Conservation (phyloP, 1,140 invertebrate genomes). For the Spodoptera frugiperda region DNA sequence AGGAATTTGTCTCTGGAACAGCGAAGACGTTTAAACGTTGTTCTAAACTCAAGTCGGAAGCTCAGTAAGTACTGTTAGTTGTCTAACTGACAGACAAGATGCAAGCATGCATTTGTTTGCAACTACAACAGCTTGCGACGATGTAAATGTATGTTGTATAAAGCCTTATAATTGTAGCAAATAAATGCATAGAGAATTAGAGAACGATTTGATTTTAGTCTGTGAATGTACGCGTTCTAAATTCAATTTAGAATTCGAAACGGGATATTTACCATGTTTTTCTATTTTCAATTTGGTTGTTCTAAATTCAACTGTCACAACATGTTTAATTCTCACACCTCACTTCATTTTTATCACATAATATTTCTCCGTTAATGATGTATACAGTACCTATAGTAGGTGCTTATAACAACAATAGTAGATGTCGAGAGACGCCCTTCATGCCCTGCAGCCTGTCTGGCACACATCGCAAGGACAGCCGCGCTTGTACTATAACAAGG, state of each 20-base stretch:
- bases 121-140: background rate
- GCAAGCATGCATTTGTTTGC: constrained; percentile 8
- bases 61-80: constrained; percentile 19
- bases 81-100: constrained; percentile 17
- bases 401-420: constrained; percentile 16
- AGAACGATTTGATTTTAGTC: no score
- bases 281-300: no score
- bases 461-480: constrained; percentile 6
- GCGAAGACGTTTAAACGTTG: constrained; percentile 7
- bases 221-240: no score
- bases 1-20: constrained; percentile 23
- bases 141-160: background rate
- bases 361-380: no score
- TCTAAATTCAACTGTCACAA: no score
- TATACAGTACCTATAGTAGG: background rate
- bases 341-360: no score
- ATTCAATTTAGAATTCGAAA: no score
- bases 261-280: no score
- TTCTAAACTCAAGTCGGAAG: background rate
- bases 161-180: background rate
- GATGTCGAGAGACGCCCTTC: constrained; percentile 8
- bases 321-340: background rate
- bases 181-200: background rate
- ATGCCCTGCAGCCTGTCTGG: constrained; percentile 25
- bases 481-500: background rate